Conservation (phyloP, 2,113 vertebrate species). For the Phrynosoma platyrhinos region DNA sequence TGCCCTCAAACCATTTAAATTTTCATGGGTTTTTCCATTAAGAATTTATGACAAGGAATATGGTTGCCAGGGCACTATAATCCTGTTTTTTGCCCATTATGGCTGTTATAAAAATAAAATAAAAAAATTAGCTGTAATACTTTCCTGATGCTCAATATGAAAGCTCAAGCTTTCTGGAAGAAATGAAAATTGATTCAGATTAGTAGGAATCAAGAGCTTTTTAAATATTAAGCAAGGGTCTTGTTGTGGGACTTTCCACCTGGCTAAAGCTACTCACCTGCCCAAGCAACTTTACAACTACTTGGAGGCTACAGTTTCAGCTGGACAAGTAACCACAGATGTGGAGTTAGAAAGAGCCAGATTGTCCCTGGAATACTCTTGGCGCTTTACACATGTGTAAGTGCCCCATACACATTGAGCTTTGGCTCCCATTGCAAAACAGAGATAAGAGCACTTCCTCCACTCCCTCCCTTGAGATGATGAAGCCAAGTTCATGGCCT, state of each 20-base stretch:
- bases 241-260: conserved; percentile 61
- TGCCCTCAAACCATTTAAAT: conserved; percentile 73
- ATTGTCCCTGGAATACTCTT: too few relatives aligned
- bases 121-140: conserved; percentile 72
- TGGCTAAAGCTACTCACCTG: conserved; percentile 49
- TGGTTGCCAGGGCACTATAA: conserved; percentile 75
- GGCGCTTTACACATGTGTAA: too few relatives aligned
- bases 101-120: conserved; percentile 74
- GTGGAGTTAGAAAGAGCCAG: not conserved
- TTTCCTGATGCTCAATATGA: conserved; percentile 61
- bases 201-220: conserved; percentile 73
- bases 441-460: not conserved
- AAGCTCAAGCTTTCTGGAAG: conserved; percentile 66
- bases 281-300: conserved; percentile 53
- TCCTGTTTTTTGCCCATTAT: conserved; percentile 71
- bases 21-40: conserved; percentile 78
- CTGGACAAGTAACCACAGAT: conserved; percentile 42
- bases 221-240: conserved; percentile 74
- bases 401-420: not conserved
- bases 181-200: conserved; percentile 76
- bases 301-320: not conserved
- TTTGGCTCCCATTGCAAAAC: not conserved
- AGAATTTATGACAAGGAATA: conserved; percentile 74
- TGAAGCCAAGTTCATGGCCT: conserved; percentile 1
- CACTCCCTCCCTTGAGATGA: fast-evolving